These are phyloP conservation scores for Luperina nickerlii DNA, from an alignment of 2,888 invertebrate genomes.

Conservation along the genomic window DNA sequence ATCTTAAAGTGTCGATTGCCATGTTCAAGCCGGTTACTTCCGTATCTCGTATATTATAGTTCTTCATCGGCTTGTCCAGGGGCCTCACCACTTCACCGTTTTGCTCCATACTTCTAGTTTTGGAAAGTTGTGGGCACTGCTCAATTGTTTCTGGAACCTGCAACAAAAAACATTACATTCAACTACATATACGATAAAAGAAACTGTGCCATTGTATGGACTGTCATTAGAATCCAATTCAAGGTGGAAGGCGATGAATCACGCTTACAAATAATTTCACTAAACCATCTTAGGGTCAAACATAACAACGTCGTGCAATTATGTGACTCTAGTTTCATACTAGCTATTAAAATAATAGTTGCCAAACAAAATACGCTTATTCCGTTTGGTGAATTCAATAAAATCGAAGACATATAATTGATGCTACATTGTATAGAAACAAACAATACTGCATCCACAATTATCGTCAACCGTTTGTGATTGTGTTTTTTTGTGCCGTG, in stretches of 20 bases:
- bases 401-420: slow-evolving; percentile 44
- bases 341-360: slow-evolving; percentile 30
- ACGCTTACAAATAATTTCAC: slow-evolving; percentile 74
- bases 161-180: slow-evolving; percentile 70
- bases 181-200: slow-evolving; percentile 58
- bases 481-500: slow-evolving; percentile 52
- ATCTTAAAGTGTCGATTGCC: slow-evolving; percentile 92
- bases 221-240: slow-evolving; percentile 73
- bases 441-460: slow-evolving; percentile 57
- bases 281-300: slow-evolving; percentile 69
- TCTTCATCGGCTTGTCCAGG: slow-evolving; percentile 72
- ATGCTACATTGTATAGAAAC: slow-evolving; percentile 37
- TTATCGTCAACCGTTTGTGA: slow-evolving; percentile 48
- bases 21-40: slow-evolving; percentile 90
- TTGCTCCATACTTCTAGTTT: slow-evolving; percentile 76
- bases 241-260: slow-evolving; percentile 71
- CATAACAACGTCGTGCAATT: slow-evolving; percentile 66
- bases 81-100: slow-evolving; percentile 76
- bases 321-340: slow-evolving; percentile 57
- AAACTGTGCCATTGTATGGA: slow-evolving; percentile 64
- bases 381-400: slow-evolving; percentile 17
- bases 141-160: slow-evolving; percentile 86
- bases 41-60: slow-evolving; percentile 77
- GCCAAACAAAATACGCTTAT: slow-evolving; percentile 2
- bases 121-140: slow-evolving; percentile 81